phyloP scores from a whole-genome alignment of 2,113 vertebrate genomes.

The Cyanoderma ruficeps region DNA sequence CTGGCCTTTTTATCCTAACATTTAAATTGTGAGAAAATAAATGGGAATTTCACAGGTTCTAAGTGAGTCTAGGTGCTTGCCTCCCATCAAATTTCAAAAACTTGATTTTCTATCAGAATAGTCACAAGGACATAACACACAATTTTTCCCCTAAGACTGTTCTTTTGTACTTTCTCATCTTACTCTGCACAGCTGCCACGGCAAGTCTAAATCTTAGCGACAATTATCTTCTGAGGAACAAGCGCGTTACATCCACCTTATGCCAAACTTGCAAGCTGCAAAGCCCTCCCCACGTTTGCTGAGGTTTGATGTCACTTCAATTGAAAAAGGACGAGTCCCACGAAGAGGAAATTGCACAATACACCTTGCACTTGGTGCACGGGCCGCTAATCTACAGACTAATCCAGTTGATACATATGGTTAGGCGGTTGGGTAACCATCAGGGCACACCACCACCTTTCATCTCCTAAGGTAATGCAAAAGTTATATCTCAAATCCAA shows the following conservation, averaged over 20 bases:
- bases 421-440: slow-evolving; percentile 6
- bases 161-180: background rate
- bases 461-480: slow-evolving; percentile 43
- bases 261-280: background rate
- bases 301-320: background rate
- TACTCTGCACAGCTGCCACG: background rate
- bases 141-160: background rate
- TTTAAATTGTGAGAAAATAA: background rate
- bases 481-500: slow-evolving; percentile 55
- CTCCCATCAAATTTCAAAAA: background rate
- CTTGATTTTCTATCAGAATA: background rate
- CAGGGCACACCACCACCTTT: background rate
- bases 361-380: background rate
- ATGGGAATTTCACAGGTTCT: background rate
- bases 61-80: background rate
- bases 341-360: background rate
- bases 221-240: background rate
- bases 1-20: background rate
- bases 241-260: background rate
- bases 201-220: background rate
- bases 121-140: background rate
- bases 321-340: background rate
- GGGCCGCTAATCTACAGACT: background rate
- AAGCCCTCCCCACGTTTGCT: background rate
- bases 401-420: slow-evolving; percentile 2